Evolutionary conservation across 2,888 invertebrate species (phyloP), one percentile per base, ranked within the genome.

Genomic region (Torymus texanus): DNA sequence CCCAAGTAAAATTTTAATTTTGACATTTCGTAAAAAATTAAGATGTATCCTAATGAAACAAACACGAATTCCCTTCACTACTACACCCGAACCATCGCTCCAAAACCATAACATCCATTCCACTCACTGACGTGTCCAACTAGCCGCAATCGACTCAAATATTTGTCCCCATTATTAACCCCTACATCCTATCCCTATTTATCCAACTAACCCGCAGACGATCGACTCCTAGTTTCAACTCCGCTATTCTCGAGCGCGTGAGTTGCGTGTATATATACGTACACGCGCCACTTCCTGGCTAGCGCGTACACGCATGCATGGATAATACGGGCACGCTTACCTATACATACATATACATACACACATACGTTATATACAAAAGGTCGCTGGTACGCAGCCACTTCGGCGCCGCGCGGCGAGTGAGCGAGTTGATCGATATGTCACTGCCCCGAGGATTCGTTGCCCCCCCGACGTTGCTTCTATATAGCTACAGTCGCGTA

Each of bases 341-440:
- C 18, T 65, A 18, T 21, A 18, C 24, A 61, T n/a, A n/a, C 1
- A 41, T 68, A 29, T 21, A 68, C 10, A 56, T 0, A 10, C 16
- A 51, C 29, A 41, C 13, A 11, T 29, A n/a, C 10, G 24, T 3
- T 51, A 56, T 55, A 68, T 13, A 24, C 66, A 71, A 72, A 72
- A 72, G 71, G 75, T 62, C 79, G 71, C 41, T 41, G 8, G 41
- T 41, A 76, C 77, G 65, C 73, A 85, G 86, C 82, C 86, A 81
- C 83, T 80, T 83, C 61, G 86, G 84, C 86, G 86, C 83, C 86
- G 55, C 29, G 70, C 21, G 16, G 24, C 13, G 61, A 61, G 41
- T n/a, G 62, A 24, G 51, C 24, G 56, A 50, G 83, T 82, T 83
- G 85, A 86, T 87, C 87, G 86, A 87, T 87, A 85, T 85, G 85